Evolutionary conservation across 2,888 invertebrate species (phyloP), one percentile per base, ranked within the genome.

Genomic region (Macroteleia sp.): DNA sequence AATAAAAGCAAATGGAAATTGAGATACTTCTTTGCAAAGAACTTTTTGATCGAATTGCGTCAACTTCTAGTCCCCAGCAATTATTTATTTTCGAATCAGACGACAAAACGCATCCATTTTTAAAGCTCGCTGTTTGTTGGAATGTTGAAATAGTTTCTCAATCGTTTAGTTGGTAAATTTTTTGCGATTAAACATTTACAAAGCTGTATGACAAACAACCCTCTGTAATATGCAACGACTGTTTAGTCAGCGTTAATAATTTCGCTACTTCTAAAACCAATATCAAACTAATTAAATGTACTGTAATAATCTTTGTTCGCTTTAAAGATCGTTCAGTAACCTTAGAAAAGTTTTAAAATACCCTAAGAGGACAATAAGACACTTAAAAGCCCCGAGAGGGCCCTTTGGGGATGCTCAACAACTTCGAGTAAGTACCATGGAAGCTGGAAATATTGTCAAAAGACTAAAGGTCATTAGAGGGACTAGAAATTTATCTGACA

Each of bases 1-100:
- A 71, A 71, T 71, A 62, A 71, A 62, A 48, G 62, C 22, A 46
- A 71, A 62, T 71, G 71, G 62, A 62, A 71, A 56, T 71, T 48
- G 62, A 62, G 62, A 62, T 71, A 46, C 54, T 61, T 54, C 46
- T 61, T 71, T 30, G 17, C 16, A 10, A 34, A 9, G 17, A 54
- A 54, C 39, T 48, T 71, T 48, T 71, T 46, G 56, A 71, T 62
- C 56, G 54, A 52, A 54, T 61, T 16, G 44, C 17, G 22, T 52
- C 52, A 22, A 71, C 54, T 61, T 48, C 39, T 41, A 46, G 50
- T 42, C 28, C 34, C n/a, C 6, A 9, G 25, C 14, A 54, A 57
- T 69, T 69, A 57, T 69, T 48, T 69, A 69, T 50, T 48, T 69
- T 57, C 28, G 42, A 54, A 34, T 50, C 52, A 64, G 16, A 41